Percentiles rank a stretch among this genome's conserved stretches.
Conservation (phyloP, 2,797 vertebrate genomes). For the Danio kyathit region DNA sequence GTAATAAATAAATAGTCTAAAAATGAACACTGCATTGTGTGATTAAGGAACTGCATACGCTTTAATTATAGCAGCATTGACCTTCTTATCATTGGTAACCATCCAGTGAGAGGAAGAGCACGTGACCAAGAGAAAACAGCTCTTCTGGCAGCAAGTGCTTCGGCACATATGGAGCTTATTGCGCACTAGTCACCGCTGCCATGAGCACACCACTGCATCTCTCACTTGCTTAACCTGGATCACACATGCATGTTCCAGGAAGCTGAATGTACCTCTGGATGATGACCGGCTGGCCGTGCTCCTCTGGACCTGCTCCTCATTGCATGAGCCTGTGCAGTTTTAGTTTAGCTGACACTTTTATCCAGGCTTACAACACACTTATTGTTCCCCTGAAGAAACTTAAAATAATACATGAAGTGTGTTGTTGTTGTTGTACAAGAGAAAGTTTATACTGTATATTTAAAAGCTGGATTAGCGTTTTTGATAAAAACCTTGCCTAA, state of each 20-base stretch:
- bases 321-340: neutral
- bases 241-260: conserved; percentile 30
- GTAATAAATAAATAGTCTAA: conserved; percentile 6
- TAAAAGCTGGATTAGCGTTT: too few relatives aligned
- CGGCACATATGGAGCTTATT: conserved; percentile 46
- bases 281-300: conserved; percentile 25
- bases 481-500: too few relatives aligned
- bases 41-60: neutral
- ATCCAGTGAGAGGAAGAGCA: neutral
- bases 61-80: neutral
- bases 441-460: too few relatives aligned
- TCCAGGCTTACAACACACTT: neutral
- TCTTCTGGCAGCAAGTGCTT: conserved; percentile 10
- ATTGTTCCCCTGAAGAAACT: conserved; percentile 11
- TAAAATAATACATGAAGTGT: neutral
- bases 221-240: conserved; percentile 24
- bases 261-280: conserved; percentile 21
- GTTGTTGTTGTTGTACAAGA: neutral
- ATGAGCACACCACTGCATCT: conserved; percentile 28
- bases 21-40: neutral
- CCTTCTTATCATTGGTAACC: neutral
- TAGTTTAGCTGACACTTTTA: conserved; percentile 1
- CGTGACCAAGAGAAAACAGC: conserved; percentile 24
- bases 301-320: conserved; percentile 7
- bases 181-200: conserved; percentile 24